A percentile compares a stretch with the other conserved stretches of the same genome.
phyloP scores from a whole-genome alignment of 2,113 vertebrate genomes.

The Actinemys pallida region DNA sequence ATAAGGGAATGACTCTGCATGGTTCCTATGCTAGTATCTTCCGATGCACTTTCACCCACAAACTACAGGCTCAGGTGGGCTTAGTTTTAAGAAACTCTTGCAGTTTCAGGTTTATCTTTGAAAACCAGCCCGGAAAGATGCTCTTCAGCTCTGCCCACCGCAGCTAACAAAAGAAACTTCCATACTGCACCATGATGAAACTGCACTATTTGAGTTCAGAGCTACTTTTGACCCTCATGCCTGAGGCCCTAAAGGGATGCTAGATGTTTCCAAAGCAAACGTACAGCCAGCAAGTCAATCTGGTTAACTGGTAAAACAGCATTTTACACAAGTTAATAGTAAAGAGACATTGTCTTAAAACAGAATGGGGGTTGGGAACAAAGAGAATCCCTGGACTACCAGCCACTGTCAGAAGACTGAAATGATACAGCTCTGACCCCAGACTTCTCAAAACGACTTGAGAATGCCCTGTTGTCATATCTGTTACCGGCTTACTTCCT shows the following conservation, averaged over 20 bases:
- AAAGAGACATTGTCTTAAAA: slow-evolving; percentile 3
- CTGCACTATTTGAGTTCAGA: background rate
- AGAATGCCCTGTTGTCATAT: background rate
- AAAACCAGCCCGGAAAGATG: slow-evolving; percentile 27
- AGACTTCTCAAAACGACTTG: background rate
- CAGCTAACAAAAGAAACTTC: slow-evolving; percentile 47
- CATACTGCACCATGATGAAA: background rate
- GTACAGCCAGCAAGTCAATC: background rate
- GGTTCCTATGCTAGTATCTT: slow-evolving; percentile 61
- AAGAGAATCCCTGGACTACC: background rate
- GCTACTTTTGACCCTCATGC: background rate
- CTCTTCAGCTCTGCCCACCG: slow-evolving; percentile 40
- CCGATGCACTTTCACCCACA: slow-evolving; percentile 57
- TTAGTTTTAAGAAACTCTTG: slow-evolving; percentile 16
- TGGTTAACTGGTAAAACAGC: slow-evolving; percentile 29
- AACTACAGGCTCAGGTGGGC: slow-evolving; percentile 8
- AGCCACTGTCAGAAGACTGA: background rate
- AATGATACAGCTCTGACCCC: background rate
- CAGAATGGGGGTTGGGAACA: background rate
- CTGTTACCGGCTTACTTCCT: background rate
- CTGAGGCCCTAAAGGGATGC: background rate
- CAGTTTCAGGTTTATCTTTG: slow-evolving; percentile 9
- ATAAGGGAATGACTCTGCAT: slow-evolving; percentile 1
- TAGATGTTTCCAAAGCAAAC: background rate
- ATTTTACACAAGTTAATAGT: background rate